phyloP scores from a whole-genome alignment of 2,797 vertebrate species.

The Glyptemys insculpta region DNA sequence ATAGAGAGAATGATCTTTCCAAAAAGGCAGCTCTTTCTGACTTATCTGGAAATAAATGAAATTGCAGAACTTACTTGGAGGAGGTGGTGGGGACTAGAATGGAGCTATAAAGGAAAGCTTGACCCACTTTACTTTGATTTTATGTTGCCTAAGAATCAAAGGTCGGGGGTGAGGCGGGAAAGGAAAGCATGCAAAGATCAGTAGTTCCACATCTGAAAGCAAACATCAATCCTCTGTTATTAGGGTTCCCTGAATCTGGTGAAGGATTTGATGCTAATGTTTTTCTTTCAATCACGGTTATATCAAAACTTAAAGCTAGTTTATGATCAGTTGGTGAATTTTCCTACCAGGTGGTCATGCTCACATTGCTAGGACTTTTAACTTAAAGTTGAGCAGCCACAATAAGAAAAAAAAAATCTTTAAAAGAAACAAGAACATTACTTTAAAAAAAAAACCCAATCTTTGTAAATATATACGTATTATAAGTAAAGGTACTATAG shows the following conservation, averaged over 20 bases:
- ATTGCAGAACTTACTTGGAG: background rate
- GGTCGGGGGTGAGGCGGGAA: background rate
- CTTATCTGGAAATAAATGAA: background rate
- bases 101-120: background rate
- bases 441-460: background rate
- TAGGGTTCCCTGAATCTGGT: background rate
- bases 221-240: background rate
- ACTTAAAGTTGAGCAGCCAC: background rate
- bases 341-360: background rate
- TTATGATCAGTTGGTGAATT: background rate
- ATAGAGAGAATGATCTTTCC: background rate
- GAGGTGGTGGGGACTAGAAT: background rate
- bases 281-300: background rate
- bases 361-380: background rate
- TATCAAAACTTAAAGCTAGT: background rate
- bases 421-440: background rate
- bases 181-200: background rate
- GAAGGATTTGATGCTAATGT: background rate
- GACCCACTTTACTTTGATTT: background rate
- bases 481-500: background rate
- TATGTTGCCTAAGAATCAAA: conserved; percentile 17
- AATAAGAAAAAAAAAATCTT: background rate
- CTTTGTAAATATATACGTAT: background rate
- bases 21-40: background rate
- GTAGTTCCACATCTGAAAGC: background rate